Evolutionary conservation across 2,113 vertebrate genomes (phyloP), one percentile per base, ranked within the genome.

Genomic region (Cavia porcellus): DNA sequence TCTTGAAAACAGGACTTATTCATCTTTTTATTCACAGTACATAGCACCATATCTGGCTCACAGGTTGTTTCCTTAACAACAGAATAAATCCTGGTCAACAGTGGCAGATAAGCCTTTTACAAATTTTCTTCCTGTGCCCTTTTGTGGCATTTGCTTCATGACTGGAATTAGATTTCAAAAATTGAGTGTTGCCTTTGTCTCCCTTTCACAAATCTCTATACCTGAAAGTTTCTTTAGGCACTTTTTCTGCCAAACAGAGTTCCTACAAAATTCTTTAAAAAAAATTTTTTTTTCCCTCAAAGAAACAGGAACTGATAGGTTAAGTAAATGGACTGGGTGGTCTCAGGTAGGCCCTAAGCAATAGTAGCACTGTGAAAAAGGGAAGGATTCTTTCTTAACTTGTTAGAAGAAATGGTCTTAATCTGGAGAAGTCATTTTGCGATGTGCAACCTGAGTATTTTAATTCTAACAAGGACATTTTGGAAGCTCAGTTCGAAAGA

Each of bases 101-200:
- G 64, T 42, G 20, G 70, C 19, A 70, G 87, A 95, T 20, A 96
- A 88, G 68, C 81, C 52, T 92, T 80, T 94, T 62, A 88, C 52
- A 85, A 15, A 68, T 97, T 97, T 95, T 93, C 89, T 96, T 80
- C 92, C 92, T 90, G 86, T 77, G 77, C 17, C 59, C 92, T 96
- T 95, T 90, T 57, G 77, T 66, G 77, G 75, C 85, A 68, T 82
- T 95, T 96, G 84, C 77, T 77, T 96, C 94, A 57, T 20, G 13
- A 62, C 2, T 96, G 25, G 81, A 94, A 87, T 96, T 52, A 77
- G 38, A 86, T 80, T 94, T 96, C 89, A 86, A 88, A 97, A 95
- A 52, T 3, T 50, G 25, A 95, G 79, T 57, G 79, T 86, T 77
- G 28, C 9, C 35, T 77, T 70, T 86, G 32, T 80, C 62, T 75